Base-by-base conservation (phyloP, 2,113 vertebrate genomes). In the Poeciliopsis turrubarensis region DNA sequence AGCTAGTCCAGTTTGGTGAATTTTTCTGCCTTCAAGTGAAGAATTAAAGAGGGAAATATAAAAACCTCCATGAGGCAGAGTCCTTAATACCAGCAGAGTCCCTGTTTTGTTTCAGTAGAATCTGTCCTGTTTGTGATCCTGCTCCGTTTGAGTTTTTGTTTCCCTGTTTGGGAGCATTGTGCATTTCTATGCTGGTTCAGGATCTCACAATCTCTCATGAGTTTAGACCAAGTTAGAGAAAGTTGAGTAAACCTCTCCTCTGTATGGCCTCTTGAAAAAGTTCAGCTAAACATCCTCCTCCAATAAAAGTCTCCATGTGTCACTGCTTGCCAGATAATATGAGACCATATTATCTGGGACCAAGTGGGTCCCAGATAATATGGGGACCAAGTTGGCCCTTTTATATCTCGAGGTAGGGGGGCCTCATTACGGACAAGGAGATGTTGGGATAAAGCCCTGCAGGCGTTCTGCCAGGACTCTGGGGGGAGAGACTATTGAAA, bases 231-330 rank as follows among this genome's bases (percentile, higher is more conserved):
- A 64, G 17, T 8, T 13, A 31, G 51, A 47, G 66, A 85, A 78
- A 64, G 60, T 63, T 60, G 34, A 75, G 77, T 71, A 61, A 71
- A 71, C 39, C 65, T 47, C 39, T 77, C 65, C 82, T 82, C 62
- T 79, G 29, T 17, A 29, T 31, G 25, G 29, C 51, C 51, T 57
- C 19, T 57, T 57, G 51, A 57, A 57, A 57, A 57, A 57, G 71
- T 78, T 83, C 70, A 71, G 70, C 82, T 71, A 86, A 89, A 80
- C 72, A 60, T 70, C 76, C 75, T 88, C 78, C 71, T 68, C 85
- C 83, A 89, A 87, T 92, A 70, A 91, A 91, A 75, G 62, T 84
- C 39, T 70, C 60, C 22, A 54, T 62, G 37, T 70, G 70, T 57
- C 62, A 31, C 27, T 70, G 65, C 70, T 57, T 54, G 60, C 67